phyloP scores from a whole-genome alignment of 2,888 invertebrate species.

The Balanococcus diminutus region DNA sequence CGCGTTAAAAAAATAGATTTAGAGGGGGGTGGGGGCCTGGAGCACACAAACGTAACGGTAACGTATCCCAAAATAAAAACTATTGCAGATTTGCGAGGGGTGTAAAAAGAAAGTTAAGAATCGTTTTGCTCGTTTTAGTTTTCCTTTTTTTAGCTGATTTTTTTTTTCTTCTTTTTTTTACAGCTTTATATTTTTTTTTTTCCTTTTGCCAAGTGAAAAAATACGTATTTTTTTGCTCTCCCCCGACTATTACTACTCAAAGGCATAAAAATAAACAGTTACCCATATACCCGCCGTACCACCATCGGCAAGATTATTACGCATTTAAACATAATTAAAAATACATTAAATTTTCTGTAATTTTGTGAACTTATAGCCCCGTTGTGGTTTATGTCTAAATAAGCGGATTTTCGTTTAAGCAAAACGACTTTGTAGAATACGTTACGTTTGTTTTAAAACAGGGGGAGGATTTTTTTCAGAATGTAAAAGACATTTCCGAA shows the following conservation, averaged over 20 bases:
- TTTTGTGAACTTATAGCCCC: slow-evolving; percentile 42
- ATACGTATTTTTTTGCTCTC: neutral
- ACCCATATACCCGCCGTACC: slow-evolving; percentile 28
- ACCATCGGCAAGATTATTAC: slow-evolving; percentile 42
- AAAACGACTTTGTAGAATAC: neutral
- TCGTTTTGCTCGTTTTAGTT: slow-evolving; percentile 9
- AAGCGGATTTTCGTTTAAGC: slow-evolving; percentile 40
- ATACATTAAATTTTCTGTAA: slow-evolving; percentile 40
- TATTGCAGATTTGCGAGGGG: neutral
- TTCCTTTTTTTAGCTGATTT: neutral
- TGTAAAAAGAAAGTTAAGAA: slow-evolving; percentile 38
- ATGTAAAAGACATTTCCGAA: slow-evolving; percentile 16
- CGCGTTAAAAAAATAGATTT: neutral
- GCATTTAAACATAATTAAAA: slow-evolving; percentile 40
- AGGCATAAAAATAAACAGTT: slow-evolving; percentile 35
- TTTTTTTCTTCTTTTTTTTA: neutral
- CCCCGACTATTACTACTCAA: neutral
- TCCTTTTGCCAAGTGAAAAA: neutral
- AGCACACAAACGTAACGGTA: neutral
- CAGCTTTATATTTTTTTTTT: slow-evolving; percentile 27
- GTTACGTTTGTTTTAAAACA: too few relatives aligned
- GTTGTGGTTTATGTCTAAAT: slow-evolving; percentile 40
- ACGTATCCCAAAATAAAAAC: neutral
- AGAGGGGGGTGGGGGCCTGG: neutral
- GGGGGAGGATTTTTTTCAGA: neutral